Evolutionary conservation across 2,797 vertebrate species (phyloP).

Genomic region (Taenioides sp.): DNA sequence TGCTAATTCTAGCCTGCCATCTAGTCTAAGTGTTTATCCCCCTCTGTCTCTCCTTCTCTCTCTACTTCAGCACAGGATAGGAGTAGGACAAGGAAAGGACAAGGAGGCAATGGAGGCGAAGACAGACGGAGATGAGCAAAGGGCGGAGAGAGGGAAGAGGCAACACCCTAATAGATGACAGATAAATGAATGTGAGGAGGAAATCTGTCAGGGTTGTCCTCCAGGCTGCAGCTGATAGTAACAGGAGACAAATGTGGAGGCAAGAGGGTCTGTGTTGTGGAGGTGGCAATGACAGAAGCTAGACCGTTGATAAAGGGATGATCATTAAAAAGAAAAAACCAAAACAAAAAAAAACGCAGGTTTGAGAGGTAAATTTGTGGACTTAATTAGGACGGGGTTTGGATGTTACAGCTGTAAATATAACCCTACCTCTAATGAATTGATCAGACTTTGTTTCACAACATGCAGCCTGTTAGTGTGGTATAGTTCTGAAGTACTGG

Average conservation of each 20-base stretch:
- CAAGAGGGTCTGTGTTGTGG: conserved; percentile 26
- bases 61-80: conserved; percentile 45
- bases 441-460: conserved; percentile 28
- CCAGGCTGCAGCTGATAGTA: conserved; percentile 68
- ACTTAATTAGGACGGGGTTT: neutral
- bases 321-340: conserved; percentile 10
- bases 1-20: conserved; percentile 72
- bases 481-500: conserved; percentile 9
- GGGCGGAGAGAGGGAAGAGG: conserved; percentile 39
- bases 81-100: conserved; percentile 33
- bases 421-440: neutral
- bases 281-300: neutral
- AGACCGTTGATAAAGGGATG: conserved; percentile 15
- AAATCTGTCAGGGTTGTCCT: conserved; percentile 65
- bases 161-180: conserved; percentile 71
- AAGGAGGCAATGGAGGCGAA: conserved; percentile 34
- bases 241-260: conserved; percentile 61
- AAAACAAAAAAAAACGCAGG: conserved; percentile 10
- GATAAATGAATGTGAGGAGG: conserved; percentile 72
- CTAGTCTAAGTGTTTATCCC: conserved; percentile 73
- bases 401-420: neutral
- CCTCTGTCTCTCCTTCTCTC: conserved; percentile 29
- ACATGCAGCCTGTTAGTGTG: conserved; percentile 53
- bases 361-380: neutral
- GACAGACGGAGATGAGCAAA: conserved; percentile 49